These are phyloP conservation scores for Tigriopus californicus DNA, from an alignment of 2,888 invertebrate species.

Conservation along the genomic window DNA sequence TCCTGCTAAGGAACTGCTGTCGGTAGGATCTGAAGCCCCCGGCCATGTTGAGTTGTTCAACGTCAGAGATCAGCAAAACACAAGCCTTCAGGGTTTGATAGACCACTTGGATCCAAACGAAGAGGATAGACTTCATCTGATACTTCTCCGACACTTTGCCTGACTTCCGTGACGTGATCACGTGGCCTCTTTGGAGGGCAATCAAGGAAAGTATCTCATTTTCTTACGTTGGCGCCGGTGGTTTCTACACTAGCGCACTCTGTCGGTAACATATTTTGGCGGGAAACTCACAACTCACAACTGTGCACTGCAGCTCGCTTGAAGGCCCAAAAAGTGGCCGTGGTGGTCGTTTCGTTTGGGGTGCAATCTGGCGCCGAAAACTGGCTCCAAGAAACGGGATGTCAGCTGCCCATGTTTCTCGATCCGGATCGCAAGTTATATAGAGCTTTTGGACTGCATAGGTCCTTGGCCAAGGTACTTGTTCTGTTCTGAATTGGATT, in stretches of 20 bases:
- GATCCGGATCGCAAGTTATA: conserved; percentile 21
- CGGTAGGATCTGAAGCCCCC: too few relatives aligned
- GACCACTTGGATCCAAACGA: too few relatives aligned
- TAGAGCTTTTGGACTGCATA: conserved; percentile 19
- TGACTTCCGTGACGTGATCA: conserved; percentile 24
- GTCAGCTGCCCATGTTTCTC: conserved; percentile 20
- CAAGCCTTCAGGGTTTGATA: too few relatives aligned
- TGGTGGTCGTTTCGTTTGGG: conserved; percentile 23
- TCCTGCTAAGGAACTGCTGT: too few relatives aligned
- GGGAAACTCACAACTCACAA: too few relatives aligned
- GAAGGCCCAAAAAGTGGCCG: not conserved
- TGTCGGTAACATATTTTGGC: too few relatives aligned
- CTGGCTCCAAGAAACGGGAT: conserved; percentile 21
- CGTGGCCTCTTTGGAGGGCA: conserved; percentile 20
- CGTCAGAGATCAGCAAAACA: too few relatives aligned
- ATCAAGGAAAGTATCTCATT: conserved; percentile 17
- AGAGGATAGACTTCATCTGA: conserved; percentile 10
- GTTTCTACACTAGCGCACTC: too few relatives aligned
- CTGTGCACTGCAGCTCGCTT: conserved; percentile 17
- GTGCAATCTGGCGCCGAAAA: conserved; percentile 19
- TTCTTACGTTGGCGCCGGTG: too few relatives aligned
- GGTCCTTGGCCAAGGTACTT: conserved; percentile 19
- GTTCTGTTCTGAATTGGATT: too few relatives aligned
- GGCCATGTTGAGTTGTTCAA: too few relatives aligned
- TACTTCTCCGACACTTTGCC: conserved; percentile 23